Percentiles rank a stretch among this genome's conserved stretches.
phyloP scores from a whole-genome alignment of 2,113 vertebrate genomes.

The Alligator sinensis region DNA sequence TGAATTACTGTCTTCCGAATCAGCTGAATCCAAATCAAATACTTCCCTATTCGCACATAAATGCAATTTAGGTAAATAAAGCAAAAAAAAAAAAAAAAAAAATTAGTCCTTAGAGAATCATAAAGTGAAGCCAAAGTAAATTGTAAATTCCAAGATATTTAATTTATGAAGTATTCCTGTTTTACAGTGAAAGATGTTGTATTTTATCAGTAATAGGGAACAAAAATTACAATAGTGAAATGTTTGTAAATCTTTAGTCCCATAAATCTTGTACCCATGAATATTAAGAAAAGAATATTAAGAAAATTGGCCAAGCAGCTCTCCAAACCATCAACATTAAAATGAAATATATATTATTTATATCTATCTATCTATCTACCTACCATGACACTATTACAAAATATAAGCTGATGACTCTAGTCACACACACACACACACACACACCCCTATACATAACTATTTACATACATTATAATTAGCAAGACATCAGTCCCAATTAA shows the following conservation, averaged over 20 bases:
- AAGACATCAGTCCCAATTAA: neutral
- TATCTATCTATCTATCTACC: too few relatives aligned
- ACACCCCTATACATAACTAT: too few relatives aligned
- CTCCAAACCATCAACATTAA: neutral
- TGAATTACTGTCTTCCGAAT: too few relatives aligned
- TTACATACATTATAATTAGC: neutral
- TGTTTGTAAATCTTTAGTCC: neutral
- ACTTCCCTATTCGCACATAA: too few relatives aligned
- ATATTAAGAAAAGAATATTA: neutral
- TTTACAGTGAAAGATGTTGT: neutral
- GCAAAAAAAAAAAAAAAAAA: too few relatives aligned
- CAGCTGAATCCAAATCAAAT: too few relatives aligned
- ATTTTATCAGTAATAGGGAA: neutral
- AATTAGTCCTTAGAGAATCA: too few relatives aligned
- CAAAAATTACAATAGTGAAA: neutral
- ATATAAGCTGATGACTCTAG: too few relatives aligned
- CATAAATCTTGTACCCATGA: neutral
- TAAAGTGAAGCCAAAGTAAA: neutral
- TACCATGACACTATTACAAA: neutral
- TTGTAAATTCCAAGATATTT: neutral
- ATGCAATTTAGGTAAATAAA: too few relatives aligned
- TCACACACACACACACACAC: too few relatives aligned
- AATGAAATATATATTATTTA: too few relatives aligned
- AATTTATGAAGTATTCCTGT: neutral
- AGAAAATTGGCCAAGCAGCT: neutral